Evolutionary conservation across 2,113 vertebrate genomes (phyloP), one percentile per base, ranked within the genome.

Genomic region (Origma solitaria): DNA sequence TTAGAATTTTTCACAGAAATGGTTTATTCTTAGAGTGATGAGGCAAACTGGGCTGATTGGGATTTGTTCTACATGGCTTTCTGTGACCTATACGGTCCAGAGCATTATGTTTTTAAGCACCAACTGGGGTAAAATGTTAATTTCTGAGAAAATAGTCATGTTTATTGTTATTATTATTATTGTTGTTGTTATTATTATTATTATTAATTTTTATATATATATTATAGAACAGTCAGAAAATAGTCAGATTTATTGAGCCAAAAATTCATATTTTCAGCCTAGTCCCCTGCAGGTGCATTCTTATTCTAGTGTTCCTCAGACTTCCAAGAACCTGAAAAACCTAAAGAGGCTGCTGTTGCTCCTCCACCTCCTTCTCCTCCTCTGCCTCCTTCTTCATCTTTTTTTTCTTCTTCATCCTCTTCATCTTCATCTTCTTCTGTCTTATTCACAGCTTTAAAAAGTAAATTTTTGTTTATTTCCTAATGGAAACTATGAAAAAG

Each of bases 81-180:
- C 37, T 16, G 24, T 7, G 5, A 33, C 30, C 16, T 44, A 3
- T 8, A 38, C 7, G 21, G 61, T 24, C 2, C 30, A 80, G 11
- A 44, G 10, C 6, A 84, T 33, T 13, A 33, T 0, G 0, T 56
- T 89, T 60, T 89, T 60, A 71, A 50, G 13, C 10, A 60, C 5
- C 0, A 0, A 1, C 7, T 35, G 7, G 3, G 0, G 10, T 42
- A 65, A 91, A 81, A 72, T 4, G 10, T 6, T 60, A 45, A 47
- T 71, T 80, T 77, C 44, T 64, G 27, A 72, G 45, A 73, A 86
- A 80, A 62, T 14, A 69, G 83, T 69, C 16, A 47, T 12, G 11
- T 22, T 47, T 47, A 45, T 45, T 45, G 20, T 45, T 20, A 20
- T 45, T 21, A 45, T 45, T 45, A 44, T 45, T 45, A 45, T 45